These are phyloP conservation scores for Aspidoscelis tigris DNA, from an alignment of 2,113 vertebrate genomes.

Conservation along the genomic window DNA sequence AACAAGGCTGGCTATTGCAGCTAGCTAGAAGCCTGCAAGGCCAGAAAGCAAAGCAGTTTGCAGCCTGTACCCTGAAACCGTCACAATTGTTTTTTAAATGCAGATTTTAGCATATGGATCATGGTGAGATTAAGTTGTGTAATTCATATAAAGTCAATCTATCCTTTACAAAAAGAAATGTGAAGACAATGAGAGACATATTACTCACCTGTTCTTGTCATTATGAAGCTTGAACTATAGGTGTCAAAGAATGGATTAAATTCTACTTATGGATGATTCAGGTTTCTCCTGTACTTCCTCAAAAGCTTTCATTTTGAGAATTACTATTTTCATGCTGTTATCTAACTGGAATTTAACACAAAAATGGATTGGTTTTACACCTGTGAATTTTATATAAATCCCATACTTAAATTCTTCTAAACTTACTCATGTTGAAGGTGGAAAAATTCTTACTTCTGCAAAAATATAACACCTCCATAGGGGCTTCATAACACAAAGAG, in stretches of 20 bases:
- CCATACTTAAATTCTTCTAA: conserved; percentile 15
- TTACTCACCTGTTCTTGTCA: conserved; percentile 37
- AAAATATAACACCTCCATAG: not conserved
- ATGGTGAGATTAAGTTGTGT: not conserved
- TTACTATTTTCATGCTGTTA: conserved; percentile 49
- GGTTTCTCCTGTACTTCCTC: conserved; percentile 33
- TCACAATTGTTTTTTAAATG: not conserved
- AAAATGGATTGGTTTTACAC: conserved; percentile 36
- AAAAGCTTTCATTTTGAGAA: conserved; percentile 44
- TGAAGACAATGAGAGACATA: not conserved
- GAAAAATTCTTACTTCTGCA: not conserved
- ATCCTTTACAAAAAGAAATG: not conserved
- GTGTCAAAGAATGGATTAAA: conserved; percentile 34
- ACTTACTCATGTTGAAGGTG: not conserved
- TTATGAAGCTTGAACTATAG: conserved; percentile 21
- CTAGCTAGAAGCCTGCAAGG: too few relatives aligned
- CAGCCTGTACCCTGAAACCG: too few relatives aligned
- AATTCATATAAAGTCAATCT: conserved; percentile 23
- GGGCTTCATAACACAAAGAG: too few relatives aligned
- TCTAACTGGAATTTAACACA: conserved; percentile 40
- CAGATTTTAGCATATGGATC: not conserved
- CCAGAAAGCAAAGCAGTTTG: too few relatives aligned
- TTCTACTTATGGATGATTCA: conserved; percentile 26
- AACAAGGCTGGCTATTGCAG: too few relatives aligned
- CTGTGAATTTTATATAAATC: conserved; percentile 41